Base-by-base conservation (phyloP, 2,888 invertebrate genomes). In the Agonopterix heracliana region DNA sequence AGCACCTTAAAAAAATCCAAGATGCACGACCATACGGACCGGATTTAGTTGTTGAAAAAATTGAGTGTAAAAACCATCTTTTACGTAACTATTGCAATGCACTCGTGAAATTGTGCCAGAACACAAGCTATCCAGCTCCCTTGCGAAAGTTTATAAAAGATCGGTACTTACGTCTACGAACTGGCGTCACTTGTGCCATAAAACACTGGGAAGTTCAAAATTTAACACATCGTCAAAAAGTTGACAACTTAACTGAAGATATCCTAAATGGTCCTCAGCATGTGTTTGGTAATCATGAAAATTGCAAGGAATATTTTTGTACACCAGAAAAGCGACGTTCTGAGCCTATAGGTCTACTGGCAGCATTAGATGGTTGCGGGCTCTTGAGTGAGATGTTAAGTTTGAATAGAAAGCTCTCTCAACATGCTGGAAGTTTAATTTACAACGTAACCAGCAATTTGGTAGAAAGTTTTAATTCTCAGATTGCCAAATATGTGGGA, bases 391-490 rank as follows among this genome's bases (percentile, higher is more conserved):
- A 9, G 9, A 38, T 35, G 3, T 5, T 40, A 46, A 40, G n/a
- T 35, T 9, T 40, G n/a, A n/a, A 4, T 40, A 40, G 4, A 10
- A 40, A n/a, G 3, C 13, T 43, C 11, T 9, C 12, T 47, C 13
- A 10, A 34, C 14, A 46, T 26, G 34, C 49, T 10, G 12, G 35
- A n/a, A 49, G 52, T 46, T 47, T 64, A 13, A 41, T 61, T 9
- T 36, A 50, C n/a, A 50, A 63, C 43, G 52, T 56, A 17, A 53
- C 55, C 14, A 68, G 56, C 48, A 64, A 67, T 52, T 43, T 49
- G 2, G 64, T 63, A 9, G 67, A 68, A 55, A 49, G 46, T 10
- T 70, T 52, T 46, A 64, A 64, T 48, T 48, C 53, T n/a, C 42
- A 59, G 26, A 53, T 65, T 10, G 59, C 60, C 9, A 63, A 64